Conservation (phyloP, 1,140 invertebrate genomes). For the Lanistes nyassanus region DNA sequence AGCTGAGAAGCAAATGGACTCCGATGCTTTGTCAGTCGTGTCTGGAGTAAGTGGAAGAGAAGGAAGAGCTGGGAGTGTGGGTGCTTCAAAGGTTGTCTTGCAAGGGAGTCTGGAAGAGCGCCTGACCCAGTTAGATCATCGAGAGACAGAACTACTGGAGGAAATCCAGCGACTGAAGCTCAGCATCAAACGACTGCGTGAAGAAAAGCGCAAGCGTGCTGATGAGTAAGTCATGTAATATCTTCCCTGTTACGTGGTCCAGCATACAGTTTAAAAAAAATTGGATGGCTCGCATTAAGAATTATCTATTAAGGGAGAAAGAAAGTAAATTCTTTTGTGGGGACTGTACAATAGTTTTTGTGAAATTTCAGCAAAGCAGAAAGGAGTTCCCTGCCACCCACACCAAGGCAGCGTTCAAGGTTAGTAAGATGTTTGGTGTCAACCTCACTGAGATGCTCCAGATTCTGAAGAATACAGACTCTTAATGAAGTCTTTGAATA, state of each 20-base stretch:
- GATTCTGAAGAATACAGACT: no score
- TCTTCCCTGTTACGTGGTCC: neutral
- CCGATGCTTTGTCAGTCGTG: conserved; percentile 35
- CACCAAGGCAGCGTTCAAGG: no score
- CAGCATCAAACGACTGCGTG: conserved; percentile 49
- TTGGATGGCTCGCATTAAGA: no score
- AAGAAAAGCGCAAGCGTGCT: conserved; percentile 38
- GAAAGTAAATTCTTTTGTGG: no score
- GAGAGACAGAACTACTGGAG: conserved; percentile 63
- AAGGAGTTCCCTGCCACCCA: no score
- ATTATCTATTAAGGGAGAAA: no score
- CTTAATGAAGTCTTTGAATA: no score
- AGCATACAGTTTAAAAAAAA: no score
- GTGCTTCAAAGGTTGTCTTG: conserved; percentile 58
- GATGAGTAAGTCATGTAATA: conserved; percentile 20
- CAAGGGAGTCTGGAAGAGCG: conserved; percentile 55
- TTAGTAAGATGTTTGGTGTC: no score
- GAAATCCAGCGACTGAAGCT: conserved; percentile 51
- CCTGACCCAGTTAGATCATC: conserved; percentile 60
- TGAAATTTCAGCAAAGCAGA: no score
- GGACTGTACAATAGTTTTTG: no score
- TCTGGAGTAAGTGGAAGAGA: conserved; percentile 38
- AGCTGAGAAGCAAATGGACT: conserved; percentile 36
- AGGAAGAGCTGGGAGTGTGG: conserved; percentile 15
- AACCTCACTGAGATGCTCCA: no score